Conservation (phyloP, 2,113 vertebrate genomes). For the Oncorhynchus masou region DNA sequence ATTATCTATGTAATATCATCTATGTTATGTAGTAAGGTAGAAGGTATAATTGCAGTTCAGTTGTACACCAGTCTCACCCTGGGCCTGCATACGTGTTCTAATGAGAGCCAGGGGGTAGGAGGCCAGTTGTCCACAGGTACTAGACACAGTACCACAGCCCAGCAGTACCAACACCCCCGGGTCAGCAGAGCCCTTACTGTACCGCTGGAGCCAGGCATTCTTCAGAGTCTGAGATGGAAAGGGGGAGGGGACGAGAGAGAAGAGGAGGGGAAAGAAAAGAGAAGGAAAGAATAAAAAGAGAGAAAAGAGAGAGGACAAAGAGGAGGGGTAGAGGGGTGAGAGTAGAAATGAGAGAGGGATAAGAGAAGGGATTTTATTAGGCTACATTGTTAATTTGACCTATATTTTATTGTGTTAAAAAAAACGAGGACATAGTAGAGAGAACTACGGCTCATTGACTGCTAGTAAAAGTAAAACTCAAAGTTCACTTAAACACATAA, state of each 20-base stretch:
- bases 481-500: neutral
- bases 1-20: too few relatives aligned
- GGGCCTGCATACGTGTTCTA: slow-evolving; percentile 89
- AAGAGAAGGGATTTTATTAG: neutral
- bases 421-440: neutral
- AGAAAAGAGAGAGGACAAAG: neutral
- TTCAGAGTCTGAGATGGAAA: slow-evolving; percentile 78
- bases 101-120: slow-evolving; percentile 87
- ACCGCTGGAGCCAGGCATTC: slow-evolving; percentile 82
- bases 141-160: slow-evolving; percentile 84
- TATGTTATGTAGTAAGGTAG: too few relatives aligned
- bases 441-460: neutral
- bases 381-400: neutral
- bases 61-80: slow-evolving; percentile 69
- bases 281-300: neutral
- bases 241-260: neutral
- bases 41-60: too few relatives aligned
- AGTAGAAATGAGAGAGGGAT: neutral
- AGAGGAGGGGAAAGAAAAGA: neutral
- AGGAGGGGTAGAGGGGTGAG: neutral
- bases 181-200: slow-evolving; percentile 68
- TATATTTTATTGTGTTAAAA: neutral
- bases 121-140: slow-evolving; percentile 87
- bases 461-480: neutral
- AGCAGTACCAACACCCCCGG: slow-evolving; percentile 82